A percentile compares a stretch with the other conserved stretches of the same genome.
phyloP scores from a whole-genome alignment of 2,113 vertebrate genomes.

The Eulemur macaco region DNA sequence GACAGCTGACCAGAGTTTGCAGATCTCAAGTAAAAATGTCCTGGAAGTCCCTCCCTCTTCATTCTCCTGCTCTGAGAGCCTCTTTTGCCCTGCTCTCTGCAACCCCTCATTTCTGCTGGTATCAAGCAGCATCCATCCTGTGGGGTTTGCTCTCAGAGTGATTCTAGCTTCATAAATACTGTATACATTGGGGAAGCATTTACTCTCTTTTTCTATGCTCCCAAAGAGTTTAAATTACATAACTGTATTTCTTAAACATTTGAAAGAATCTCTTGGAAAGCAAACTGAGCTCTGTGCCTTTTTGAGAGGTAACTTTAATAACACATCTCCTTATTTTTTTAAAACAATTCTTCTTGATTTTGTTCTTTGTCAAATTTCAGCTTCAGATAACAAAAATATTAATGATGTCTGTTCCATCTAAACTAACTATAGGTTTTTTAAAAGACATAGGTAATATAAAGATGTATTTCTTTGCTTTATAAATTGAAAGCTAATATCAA shows the following conservation, averaged over 20 bases:
- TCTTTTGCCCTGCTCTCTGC: neutral
- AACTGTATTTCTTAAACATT: neutral
- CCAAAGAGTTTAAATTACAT: conserved; percentile 28
- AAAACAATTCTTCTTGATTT: conserved; percentile 24
- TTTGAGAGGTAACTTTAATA: neutral
- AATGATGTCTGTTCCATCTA: neutral
- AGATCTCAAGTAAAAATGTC: neutral
- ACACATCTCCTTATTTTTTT: neutral
- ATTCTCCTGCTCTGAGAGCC: neutral
- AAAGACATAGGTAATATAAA: neutral
- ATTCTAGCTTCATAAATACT: neutral
- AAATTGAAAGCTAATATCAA: neutral
- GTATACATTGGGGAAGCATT: neutral
- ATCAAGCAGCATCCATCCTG: neutral
- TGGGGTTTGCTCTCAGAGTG: neutral
- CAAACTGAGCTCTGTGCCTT: neutral
- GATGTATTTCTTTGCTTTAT: neutral
- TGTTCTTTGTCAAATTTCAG: conserved; percentile 22
- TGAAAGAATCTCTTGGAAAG: neutral
- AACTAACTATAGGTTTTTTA: neutral
- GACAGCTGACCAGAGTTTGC: neutral
- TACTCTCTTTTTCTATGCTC: neutral
- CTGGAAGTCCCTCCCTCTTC: neutral
- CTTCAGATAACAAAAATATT: neutral
- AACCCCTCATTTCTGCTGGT: neutral